Conservation (phyloP, 2,113 vertebrate species). For the Setophaga kirtlandii region DNA sequence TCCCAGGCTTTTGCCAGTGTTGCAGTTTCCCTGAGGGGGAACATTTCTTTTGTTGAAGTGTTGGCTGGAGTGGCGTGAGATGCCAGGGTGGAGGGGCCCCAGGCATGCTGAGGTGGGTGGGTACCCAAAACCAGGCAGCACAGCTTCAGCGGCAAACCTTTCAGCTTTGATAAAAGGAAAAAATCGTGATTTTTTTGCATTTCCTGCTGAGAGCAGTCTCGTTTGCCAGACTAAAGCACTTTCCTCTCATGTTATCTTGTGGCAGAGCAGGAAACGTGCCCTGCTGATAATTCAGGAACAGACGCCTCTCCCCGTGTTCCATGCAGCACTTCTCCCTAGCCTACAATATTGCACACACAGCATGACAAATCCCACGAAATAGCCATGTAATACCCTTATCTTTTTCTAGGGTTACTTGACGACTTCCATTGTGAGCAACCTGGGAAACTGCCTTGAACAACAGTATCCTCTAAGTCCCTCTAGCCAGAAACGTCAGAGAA, state of each 20-base stretch:
- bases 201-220: background rate
- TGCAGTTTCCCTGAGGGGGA: background rate
- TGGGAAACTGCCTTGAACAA: background rate
- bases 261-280: background rate
- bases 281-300: background rate
- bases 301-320: fast-evolving
- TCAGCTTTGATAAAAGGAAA: background rate
- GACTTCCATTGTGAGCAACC: background rate
- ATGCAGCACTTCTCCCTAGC: background rate
- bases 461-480: background rate
- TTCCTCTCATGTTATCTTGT: background rate
- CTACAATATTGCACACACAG: background rate
- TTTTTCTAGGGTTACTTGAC: background rate
- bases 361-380: background rate
- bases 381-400: background rate
- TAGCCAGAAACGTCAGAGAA: background rate
- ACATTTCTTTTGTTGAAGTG: background rate
- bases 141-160: background rate
- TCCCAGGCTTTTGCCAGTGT: background rate
- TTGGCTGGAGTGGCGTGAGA: background rate
- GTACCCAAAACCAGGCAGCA: background rate
- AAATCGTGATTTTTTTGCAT: background rate
- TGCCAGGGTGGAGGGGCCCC: background rate
- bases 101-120: fast-evolving
- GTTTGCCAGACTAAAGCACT: background rate